Percentiles rank a stretch among this genome's conserved stretches.
Evolutionary conservation across 2,888 invertebrate genomes (phyloP).

Genomic region (Lissonota sp.): DNA sequence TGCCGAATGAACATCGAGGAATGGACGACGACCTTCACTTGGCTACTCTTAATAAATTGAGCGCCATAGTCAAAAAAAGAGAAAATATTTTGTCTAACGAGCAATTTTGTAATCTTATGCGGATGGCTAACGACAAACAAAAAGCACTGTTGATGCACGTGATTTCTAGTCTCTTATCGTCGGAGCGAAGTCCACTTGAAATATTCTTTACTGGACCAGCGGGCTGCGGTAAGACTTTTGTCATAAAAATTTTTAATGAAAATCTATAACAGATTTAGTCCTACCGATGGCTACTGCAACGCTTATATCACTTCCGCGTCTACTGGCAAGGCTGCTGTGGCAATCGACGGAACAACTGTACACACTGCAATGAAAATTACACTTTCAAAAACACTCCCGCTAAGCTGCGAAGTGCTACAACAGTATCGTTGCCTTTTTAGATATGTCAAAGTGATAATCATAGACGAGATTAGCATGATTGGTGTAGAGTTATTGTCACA

Average conservation of each 20-base stretch:
- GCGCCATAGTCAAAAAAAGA: conserved; percentile 68
- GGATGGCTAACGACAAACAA: conserved; percentile 67
- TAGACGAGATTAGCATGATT: conserved; percentile 80
- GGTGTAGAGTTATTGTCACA: conserved; percentile 73
- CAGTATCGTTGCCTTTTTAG: conserved; percentile 70
- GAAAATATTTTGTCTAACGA: conserved; percentile 70
- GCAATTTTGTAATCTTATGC: conserved; percentile 67
- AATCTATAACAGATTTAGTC: conserved; percentile 80
- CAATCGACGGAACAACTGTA: conserved; percentile 72
- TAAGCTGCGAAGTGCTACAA: conserved; percentile 66
- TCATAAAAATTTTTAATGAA: conserved; percentile 81
- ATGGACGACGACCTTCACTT: conserved; percentile 66
- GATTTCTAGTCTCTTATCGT: conserved; percentile 29
- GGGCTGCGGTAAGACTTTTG: conserved; percentile 77
- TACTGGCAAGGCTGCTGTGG: conserved; percentile 73
- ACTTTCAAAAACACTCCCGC: too few species aligned
- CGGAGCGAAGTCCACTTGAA: conserved; percentile 48
- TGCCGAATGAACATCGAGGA: conserved; percentile 64
- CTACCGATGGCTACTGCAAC: conserved; percentile 77
- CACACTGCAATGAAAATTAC: conserved; percentile 70
- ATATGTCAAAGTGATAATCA: conserved; percentile 74
- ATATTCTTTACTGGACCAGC: conserved; percentile 73
- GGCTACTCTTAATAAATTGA: conserved; percentile 67
- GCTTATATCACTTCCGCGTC: conserved; percentile 77
- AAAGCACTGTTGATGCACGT: conserved; percentile 64